Conservation (phyloP, 2,113 vertebrate species). For the Peromyscus californicus region DNA sequence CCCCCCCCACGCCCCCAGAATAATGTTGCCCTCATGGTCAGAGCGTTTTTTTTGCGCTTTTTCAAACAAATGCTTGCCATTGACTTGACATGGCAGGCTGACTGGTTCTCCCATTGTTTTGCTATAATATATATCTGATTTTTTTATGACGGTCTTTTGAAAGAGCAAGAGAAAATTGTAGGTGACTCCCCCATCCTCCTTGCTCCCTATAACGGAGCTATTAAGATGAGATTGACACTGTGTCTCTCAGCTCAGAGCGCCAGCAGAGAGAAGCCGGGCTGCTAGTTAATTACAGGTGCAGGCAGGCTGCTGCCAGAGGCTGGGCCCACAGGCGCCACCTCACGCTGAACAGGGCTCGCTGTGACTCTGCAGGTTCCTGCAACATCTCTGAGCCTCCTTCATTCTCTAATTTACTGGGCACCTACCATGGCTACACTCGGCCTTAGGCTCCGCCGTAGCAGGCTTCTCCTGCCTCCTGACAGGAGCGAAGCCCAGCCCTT, state of each 20-base stretch:
- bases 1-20: neutral
- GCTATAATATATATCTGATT: constrained; percentile 67
- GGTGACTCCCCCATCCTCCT: constrained; percentile 49
- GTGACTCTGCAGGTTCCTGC: neutral
- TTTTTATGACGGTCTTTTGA: constrained; percentile 72
- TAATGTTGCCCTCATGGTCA: neutral
- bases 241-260: neutral
- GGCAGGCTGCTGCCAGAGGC: neutral
- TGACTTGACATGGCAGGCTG: constrained; percentile 18
- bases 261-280: neutral
- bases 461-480: neutral
- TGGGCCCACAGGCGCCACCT: no score
- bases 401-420: no score
- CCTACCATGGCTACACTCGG: neutral
- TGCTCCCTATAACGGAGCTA: neutral
- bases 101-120: constrained; percentile 74
- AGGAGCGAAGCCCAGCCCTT: neutral
- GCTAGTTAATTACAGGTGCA: neutral
- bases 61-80: constrained; percentile 71
- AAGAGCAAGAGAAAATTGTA: constrained; percentile 52
- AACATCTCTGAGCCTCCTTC: neutral
- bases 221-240: neutral
- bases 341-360: neutral
- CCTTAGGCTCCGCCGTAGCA: neutral
- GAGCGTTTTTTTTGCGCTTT: constrained; percentile 55